A percentile compares a stretch with the other conserved stretches of the same genome.
phyloP scores from a whole-genome alignment of 2,888 invertebrate species.

The Drosophila histrio region DNA sequence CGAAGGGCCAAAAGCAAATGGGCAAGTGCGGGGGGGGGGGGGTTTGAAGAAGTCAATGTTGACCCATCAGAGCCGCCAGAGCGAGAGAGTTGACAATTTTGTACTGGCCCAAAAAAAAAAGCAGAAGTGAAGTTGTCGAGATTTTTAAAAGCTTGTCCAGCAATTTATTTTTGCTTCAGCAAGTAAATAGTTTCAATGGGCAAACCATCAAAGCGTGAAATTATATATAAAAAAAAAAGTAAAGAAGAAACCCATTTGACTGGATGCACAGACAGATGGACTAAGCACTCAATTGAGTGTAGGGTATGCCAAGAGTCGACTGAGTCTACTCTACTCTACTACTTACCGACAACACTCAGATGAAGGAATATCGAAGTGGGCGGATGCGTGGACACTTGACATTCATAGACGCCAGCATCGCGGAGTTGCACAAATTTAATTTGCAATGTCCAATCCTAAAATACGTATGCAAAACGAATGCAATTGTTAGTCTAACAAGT shows the following conservation, averaged over 20 bases:
- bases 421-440: slow-evolving; percentile 94
- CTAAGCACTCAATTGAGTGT: slow-evolving; percentile 9
- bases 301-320: neutral
- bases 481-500: slow-evolving; percentile 34
- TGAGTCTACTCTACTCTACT: slow-evolving; percentile 54
- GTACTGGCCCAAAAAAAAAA: slow-evolving; percentile 3
- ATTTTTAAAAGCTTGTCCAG: slow-evolving; percentile 36
- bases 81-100: slow-evolving; percentile 29
- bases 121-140: slow-evolving; percentile 40
- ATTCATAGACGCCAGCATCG: slow-evolving; percentile 94
- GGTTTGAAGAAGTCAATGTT: neutral
- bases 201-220: slow-evolving; percentile 52
- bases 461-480: neutral
- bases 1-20: slow-evolving; percentile 15
- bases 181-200: slow-evolving; percentile 35
- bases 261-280: slow-evolving; percentile 12
- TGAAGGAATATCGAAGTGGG: slow-evolving; percentile 94
- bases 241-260: slow-evolving; percentile 7
- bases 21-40: neutral
- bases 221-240: slow-evolving; percentile 46
- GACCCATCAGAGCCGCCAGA: slow-evolving; percentile 7
- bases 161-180: slow-evolving; percentile 40
- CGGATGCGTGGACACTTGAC: slow-evolving; percentile 96
- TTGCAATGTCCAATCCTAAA: slow-evolving; percentile 95
- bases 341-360: slow-evolving; percentile 94